phyloP scores from a whole-genome alignment of 1,140 invertebrate genomes.

The Phthorimaea operculella region DNA sequence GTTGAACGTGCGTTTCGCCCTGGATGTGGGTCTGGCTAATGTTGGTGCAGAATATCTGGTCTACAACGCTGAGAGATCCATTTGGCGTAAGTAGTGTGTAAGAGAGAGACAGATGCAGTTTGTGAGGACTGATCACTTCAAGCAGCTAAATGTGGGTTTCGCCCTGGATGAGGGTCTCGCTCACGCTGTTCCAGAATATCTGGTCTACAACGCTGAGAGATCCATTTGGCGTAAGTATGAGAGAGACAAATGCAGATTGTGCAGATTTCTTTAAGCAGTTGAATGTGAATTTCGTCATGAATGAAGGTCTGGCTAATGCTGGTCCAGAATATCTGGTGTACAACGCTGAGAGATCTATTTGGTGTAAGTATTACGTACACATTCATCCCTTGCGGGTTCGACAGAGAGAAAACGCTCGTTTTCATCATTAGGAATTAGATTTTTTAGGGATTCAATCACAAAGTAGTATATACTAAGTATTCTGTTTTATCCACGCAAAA shows the following conservation, averaged over 20 bases:
- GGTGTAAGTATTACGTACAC: slow-evolving; percentile 61
- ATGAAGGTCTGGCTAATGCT: slow-evolving; percentile 79
- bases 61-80: slow-evolving; percentile 79
- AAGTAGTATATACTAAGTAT: not conserved
- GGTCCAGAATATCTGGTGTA: slow-evolving; percentile 75
- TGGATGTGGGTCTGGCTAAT: slow-evolving; percentile 83
- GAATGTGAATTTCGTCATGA: slow-evolving; percentile 82
- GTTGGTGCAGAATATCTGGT: slow-evolving; percentile 72
- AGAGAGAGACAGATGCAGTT: too few species aligned
- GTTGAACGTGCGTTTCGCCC: slow-evolving; percentile 80
- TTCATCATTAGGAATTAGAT: too few species aligned
- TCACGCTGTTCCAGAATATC: slow-evolving; percentile 72
- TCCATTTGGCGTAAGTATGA: slow-evolving; percentile 71
- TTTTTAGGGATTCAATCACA: not conserved
- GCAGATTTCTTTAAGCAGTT: slow-evolving; percentile 76
- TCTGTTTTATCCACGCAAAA: too few species aligned
- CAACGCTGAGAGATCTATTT: slow-evolving; percentile 79
- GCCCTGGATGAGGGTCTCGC: slow-evolving; percentile 83
- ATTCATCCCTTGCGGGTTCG: too few species aligned
- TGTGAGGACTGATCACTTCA: too few species aligned
- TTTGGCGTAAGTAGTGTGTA: slow-evolving; percentile 70
- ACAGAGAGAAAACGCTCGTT: too few species aligned
- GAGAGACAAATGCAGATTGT: too few species aligned
- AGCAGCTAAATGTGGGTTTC: slow-evolving; percentile 80
- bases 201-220: slow-evolving; percentile 81